phyloP scores from a whole-genome alignment of 2,888 invertebrate genomes.

The Osmoderma eremita region DNA sequence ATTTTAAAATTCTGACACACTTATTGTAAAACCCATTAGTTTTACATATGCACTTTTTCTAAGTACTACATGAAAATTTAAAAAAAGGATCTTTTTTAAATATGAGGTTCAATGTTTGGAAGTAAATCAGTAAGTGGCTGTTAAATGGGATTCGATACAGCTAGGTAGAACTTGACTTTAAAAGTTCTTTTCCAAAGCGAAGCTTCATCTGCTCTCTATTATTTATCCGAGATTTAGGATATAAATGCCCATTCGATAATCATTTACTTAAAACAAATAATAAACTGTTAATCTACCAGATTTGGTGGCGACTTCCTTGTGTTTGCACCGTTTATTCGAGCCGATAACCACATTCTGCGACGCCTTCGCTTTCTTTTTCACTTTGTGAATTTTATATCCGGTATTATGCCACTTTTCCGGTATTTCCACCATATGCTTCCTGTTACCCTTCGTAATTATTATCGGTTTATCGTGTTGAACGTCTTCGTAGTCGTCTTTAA shows the following conservation, averaged over 20 bases:
- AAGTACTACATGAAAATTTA: too few relatives aligned
- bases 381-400: background rate
- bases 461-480: background rate
- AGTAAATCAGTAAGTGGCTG: too few relatives aligned
- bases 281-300: background rate
- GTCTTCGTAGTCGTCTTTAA: slow-evolving; percentile 3
- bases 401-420: slow-evolving; percentile 4
- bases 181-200: too few relatives aligned
- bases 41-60: too few relatives aligned
- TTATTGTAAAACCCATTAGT: too few relatives aligned
- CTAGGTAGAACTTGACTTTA: too few relatives aligned
- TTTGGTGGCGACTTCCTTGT: background rate
- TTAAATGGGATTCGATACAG: too few relatives aligned
- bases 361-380: slow-evolving; percentile 12
- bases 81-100: too few relatives aligned
- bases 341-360: slow-evolving; percentile 1
- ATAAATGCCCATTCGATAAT: background rate
- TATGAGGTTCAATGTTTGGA: too few relatives aligned
- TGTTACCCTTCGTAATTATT: background rate
- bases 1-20: too few relatives aligned
- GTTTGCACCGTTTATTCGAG: background rate
- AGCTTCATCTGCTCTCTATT: too few relatives aligned
- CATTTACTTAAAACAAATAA: background rate
- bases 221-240: too few relatives aligned
- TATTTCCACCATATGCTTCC: background rate